These are phyloP conservation scores for Porites rus DNA, from an alignment of 92 coral and sea anemone species.

Conservation along the genomic window DNA sequence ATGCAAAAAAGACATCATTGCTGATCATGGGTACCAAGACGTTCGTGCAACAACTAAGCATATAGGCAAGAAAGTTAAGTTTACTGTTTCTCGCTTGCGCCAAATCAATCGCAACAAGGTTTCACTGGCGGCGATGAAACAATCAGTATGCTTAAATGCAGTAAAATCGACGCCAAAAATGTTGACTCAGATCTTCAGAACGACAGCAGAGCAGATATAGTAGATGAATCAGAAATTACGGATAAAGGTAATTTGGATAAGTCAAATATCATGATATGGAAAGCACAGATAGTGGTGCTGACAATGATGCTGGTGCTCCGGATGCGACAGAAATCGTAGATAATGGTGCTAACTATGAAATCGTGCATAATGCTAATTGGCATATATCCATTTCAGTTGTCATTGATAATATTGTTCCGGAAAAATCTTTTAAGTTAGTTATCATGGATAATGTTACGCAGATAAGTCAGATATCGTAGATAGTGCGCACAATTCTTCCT, in stretches of 20 bases:
- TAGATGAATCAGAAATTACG: constrained; percentile 27
- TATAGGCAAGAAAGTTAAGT: not conserved
- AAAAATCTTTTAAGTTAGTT: constrained; percentile 8
- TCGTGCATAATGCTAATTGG: constrained; percentile 7
- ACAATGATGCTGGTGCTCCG: constrained; percentile 17
- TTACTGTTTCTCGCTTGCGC: constrained; percentile 38
- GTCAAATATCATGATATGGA: constrained; percentile 17
- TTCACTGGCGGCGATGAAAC: too few relatives aligned
- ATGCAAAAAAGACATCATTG: constrained; percentile 44
- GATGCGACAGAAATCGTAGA: constrained; percentile 25
- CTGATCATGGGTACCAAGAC: constrained; percentile 50
- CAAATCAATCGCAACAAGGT: constrained; percentile 13
- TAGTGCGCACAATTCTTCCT: constrained; percentile 27
- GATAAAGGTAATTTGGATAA: constrained; percentile 24
- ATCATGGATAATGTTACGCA: constrained; percentile 25
- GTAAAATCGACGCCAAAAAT: too few relatives aligned
- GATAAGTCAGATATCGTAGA: constrained; percentile 23
- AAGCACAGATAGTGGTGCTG: constrained; percentile 18
- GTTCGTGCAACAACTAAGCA: not conserved
- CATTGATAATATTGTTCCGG: not conserved
- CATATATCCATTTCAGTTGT: constrained; percentile 11
- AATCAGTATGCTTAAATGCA: too few relatives aligned
- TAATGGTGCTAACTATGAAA: constrained; percentile 4
- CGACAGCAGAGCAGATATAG: constrained; percentile 2
- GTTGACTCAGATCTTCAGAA: too few relatives aligned